These are phyloP conservation scores for Hipposideros armiger DNA, from an alignment of 2,113 vertebrate genomes.

Conservation along the genomic window DNA sequence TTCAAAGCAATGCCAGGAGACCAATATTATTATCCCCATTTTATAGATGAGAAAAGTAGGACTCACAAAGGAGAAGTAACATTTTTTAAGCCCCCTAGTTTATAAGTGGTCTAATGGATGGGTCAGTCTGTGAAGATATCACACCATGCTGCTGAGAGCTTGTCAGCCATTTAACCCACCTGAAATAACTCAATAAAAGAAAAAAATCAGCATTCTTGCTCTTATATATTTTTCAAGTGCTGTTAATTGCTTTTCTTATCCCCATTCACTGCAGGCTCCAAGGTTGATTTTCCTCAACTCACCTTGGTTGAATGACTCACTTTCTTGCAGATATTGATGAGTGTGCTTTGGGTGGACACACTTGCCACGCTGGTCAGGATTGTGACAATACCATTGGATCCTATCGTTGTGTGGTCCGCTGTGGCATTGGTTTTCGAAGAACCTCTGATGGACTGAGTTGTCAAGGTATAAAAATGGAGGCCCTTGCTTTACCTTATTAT, in stretches of 20 bases:
- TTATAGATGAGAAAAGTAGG: not conserved
- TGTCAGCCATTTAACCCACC: not conserved
- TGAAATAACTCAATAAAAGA: not conserved
- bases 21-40: not conserved
- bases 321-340: slow-evolving; percentile 94
- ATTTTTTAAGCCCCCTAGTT: not conserved
- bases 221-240: not conserved
- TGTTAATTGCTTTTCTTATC: not conserved
- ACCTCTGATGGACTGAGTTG: slow-evolving; percentile 93
- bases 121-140: not conserved
- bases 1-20: not conserved
- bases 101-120: not conserved
- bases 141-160: not conserved
- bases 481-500: not conserved
- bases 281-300: not conserved
- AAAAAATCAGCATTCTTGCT: not conserved
- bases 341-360: slow-evolving; percentile 90
- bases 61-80: not conserved
- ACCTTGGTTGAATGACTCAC: not conserved
- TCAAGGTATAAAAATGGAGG: slow-evolving; percentile 88
- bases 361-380: slow-evolving; percentile 92
- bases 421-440: slow-evolving; percentile 92
- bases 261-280: not conserved
- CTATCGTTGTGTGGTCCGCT: slow-evolving; percentile 92
- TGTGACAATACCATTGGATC: slow-evolving; percentile 96